phyloP scores from a whole-genome alignment of 2,888 invertebrate genomes.

The Stenolophus ochropezus region DNA sequence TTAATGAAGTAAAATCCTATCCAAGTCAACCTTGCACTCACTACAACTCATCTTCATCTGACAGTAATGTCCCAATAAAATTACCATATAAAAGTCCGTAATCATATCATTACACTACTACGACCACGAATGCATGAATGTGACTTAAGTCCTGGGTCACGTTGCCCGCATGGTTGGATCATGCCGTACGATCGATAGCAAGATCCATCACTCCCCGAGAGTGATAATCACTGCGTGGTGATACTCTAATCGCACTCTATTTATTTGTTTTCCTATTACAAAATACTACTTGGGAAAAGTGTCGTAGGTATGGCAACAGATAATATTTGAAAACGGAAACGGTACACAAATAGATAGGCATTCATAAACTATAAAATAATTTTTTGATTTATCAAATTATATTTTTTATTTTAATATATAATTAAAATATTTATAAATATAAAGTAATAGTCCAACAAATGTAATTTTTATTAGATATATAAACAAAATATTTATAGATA shows the following conservation, averaged over 20 bases:
- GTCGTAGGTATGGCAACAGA: no score
- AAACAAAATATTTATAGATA: no score
- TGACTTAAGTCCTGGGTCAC: constrained; percentile 20
- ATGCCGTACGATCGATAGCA: constrained; percentile 7
- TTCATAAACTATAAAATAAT: no score
- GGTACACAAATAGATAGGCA: no score
- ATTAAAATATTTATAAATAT: no score
- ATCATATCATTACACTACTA: constrained; percentile 27
- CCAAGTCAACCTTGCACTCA: neutral
- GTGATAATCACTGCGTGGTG: neutral
- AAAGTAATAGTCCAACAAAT: no score
- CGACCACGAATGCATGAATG: constrained; percentile 1
- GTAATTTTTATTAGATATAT: no score
- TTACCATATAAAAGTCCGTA: constrained; percentile 31
- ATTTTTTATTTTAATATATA: no score
- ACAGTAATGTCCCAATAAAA: constrained; percentile 31
- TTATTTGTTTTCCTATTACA: no score
- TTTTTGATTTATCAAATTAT: no score
- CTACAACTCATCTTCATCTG: constrained; percentile 10
- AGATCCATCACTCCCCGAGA: neutral
- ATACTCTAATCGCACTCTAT: neutral
- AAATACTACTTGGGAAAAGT: no score
- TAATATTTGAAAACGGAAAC: no score
- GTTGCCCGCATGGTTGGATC: constrained; percentile 20
- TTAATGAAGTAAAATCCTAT: neutral